Evolutionary conservation across 2,113 vertebrate species (phyloP).

Genomic region (Pseudopipra pipra): DNA sequence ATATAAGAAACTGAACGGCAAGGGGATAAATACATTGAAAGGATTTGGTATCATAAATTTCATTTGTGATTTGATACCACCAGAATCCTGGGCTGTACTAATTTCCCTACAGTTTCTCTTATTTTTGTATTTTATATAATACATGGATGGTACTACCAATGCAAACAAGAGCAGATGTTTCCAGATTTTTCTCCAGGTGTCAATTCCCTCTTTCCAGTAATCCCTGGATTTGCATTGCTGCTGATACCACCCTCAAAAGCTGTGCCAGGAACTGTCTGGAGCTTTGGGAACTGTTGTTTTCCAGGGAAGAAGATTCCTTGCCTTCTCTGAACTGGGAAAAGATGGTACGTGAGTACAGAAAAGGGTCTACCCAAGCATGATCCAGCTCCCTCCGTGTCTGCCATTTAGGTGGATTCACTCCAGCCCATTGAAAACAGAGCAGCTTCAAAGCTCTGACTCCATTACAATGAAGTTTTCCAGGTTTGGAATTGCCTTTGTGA

Average conservation of each 20-base stretch:
- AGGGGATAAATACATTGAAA: conserved; percentile 56
- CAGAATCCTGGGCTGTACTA: conserved; percentile 64
- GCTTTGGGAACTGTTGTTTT: background rate
- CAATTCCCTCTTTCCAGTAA: background rate
- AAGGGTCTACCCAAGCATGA: background rate
- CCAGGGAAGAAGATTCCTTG: background rate
- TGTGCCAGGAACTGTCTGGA: background rate
- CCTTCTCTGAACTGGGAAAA: background rate
- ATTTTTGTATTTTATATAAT: conserved; percentile 68
- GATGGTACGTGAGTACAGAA: background rate
- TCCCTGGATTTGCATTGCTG: background rate
- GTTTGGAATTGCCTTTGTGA: background rate
- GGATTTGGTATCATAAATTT: conserved; percentile 53
- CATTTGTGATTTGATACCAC: conserved; percentile 34
- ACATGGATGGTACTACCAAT: conserved; percentile 39
- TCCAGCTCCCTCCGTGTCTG: background rate
- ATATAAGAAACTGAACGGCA: conserved; percentile 53
- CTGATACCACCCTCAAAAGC: background rate
- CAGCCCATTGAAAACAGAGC: background rate
- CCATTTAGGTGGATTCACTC: background rate
- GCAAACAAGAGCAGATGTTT: conserved; percentile 7
- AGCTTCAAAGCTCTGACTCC: background rate
- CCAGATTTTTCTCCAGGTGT: background rate
- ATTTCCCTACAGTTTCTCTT: conserved; percentile 68
- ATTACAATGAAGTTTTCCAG: background rate